A percentile compares a stretch with the other conserved stretches of the same genome.
These are phyloP conservation scores for Palythoa grandis DNA, from an alignment of 92 coral and sea anemone genomes.

Conservation along the genomic window DNA sequence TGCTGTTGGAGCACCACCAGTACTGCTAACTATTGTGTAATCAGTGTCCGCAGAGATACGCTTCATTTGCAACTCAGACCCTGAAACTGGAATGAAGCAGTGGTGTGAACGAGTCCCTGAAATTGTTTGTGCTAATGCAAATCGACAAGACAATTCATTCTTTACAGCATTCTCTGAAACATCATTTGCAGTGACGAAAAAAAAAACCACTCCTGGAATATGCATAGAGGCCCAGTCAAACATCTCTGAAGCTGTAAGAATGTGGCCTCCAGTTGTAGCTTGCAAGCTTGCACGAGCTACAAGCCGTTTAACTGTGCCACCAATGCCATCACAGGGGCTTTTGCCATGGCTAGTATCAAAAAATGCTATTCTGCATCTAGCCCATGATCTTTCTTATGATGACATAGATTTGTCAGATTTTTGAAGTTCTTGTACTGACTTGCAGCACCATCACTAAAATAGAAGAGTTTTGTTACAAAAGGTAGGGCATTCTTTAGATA, in stretches of 20 bases:
- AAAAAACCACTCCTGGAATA: conserved; percentile 24
- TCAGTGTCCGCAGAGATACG: conserved; percentile 12
- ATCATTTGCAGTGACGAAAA: conserved; percentile 22
- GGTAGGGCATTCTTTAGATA: background rate
- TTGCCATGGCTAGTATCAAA: conserved; percentile 36
- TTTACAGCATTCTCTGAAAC: conserved; percentile 21
- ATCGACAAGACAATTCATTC: conserved; percentile 10
- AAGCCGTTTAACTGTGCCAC: conserved; percentile 37
- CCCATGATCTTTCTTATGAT: conserved; percentile 29
- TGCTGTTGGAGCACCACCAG: conserved; percentile 27
- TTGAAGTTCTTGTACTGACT: conserved; percentile 6
- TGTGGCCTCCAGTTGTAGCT: conserved; percentile 36
- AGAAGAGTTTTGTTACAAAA: background rate
- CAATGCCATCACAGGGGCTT: conserved; percentile 27
- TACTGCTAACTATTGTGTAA: conserved; percentile 13
- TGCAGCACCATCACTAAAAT: conserved; percentile 21
- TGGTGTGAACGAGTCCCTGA: conserved; percentile 23
- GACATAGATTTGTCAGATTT: conserved; percentile 7
- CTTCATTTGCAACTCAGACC: conserved; percentile 1
- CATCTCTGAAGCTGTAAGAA: conserved; percentile 18
- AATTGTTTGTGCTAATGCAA: conserved; percentile 20
- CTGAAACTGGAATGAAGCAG: conserved; percentile 14
- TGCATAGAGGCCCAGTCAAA: background rate
- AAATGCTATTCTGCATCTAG: conserved; percentile 20
- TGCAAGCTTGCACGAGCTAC: conserved; percentile 39